A percentile compares a stretch with the other conserved stretches of the same genome.
Conservation (phyloP, 2,797 vertebrate genomes). For the Sebastes trivittatus region DNA sequence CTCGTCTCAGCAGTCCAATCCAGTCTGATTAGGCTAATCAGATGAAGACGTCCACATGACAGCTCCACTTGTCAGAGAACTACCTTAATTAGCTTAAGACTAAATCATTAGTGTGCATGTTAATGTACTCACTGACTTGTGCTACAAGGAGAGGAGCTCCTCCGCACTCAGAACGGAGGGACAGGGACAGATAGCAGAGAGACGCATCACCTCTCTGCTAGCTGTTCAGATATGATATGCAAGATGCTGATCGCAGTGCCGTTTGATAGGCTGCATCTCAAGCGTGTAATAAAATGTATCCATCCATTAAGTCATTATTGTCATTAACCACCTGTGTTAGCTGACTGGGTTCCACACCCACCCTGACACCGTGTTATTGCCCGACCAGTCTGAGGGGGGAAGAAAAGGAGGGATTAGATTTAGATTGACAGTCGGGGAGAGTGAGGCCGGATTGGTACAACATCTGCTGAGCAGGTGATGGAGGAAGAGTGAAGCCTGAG, state of each 20-base stretch:
- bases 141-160: constrained; percentile 29
- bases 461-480: constrained; percentile 72
- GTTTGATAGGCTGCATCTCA: constrained; percentile 41
- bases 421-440: constrained; percentile 57
- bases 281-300: constrained; percentile 62
- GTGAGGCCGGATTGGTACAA: constrained; percentile 50
- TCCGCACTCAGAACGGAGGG: constrained; percentile 1
- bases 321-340: constrained; percentile 72
- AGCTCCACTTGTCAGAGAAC: constrained; percentile 38
- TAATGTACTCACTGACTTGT: constrained; percentile 34
- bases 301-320: constrained; percentile 65
- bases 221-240: constrained; percentile 3
- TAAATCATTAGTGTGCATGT: constrained; percentile 26
- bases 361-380: constrained; percentile 38
- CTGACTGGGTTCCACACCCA: constrained; percentile 28
- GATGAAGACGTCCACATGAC: constrained; percentile 36
- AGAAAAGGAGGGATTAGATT: constrained; percentile 50
- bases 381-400: constrained; percentile 20
- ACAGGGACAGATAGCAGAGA: constrained; percentile 31
- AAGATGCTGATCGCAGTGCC: constrained; percentile 22
- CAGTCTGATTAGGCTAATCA: constrained; percentile 8
- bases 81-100: constrained; percentile 48
- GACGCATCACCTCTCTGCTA: constrained; percentile 15
- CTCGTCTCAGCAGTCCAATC: background rate
- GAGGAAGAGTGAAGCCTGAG: constrained; percentile 62